Conservation (phyloP, 2,113 vertebrate genomes). For the Erythrocercus mccallii region DNA sequence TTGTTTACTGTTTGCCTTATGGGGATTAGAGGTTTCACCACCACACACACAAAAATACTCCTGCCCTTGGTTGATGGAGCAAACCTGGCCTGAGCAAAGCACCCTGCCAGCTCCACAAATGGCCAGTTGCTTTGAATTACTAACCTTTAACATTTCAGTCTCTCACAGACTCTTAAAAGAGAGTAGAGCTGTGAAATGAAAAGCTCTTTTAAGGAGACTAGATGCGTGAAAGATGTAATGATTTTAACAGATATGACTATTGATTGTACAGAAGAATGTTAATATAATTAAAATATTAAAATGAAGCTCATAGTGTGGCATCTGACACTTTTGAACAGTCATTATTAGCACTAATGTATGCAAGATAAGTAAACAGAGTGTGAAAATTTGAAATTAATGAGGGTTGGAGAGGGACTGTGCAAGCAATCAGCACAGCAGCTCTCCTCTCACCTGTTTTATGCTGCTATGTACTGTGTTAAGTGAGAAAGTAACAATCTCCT, state of each 20-base stretch:
- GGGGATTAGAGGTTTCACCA: not conserved
- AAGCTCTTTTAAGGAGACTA: not conserved
- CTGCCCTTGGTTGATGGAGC: not conserved
- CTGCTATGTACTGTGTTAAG: not conserved
- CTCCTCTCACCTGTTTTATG: not conserved
- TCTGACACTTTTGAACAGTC: conserved; percentile 22
- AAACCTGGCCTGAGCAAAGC: not conserved
- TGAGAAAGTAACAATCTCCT: not conserved
- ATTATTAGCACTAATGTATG: conserved; percentile 30
- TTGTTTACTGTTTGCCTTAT: not conserved
- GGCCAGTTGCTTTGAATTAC: not conserved
- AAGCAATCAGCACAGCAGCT: not conserved
- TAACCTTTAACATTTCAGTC: not conserved
- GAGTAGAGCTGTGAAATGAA: not conserved
- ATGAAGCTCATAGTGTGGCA: not conserved
- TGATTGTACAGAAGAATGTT: not conserved
- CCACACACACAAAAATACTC: not conserved
- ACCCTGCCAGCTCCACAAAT: not conserved
- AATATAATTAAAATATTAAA: conserved; percentile 41
- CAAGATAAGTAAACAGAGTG: conserved; percentile 3
- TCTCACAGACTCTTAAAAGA: not conserved
- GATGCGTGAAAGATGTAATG: not conserved
- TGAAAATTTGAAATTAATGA: conserved; percentile 1
- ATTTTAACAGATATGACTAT: not conserved
- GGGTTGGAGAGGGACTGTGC: not conserved